phyloP scores from a whole-genome alignment of 2,888 invertebrate genomes.

The Zaprionus lineosus region DNA sequence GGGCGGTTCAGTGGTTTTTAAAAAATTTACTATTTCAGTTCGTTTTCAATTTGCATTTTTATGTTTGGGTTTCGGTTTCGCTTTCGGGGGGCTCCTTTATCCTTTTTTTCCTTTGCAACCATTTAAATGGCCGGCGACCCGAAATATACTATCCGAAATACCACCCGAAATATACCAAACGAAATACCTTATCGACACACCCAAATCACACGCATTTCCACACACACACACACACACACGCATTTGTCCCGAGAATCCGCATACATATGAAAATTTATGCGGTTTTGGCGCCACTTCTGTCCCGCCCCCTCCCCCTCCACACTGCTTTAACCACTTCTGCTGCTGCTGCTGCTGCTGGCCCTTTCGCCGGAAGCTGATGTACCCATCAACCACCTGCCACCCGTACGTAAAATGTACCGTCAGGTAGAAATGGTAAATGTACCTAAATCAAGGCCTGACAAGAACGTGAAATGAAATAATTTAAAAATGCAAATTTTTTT shows the following conservation, averaged over 20 bases:
- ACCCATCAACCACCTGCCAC: too few species aligned
- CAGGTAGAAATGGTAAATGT: conserved; percentile 51
- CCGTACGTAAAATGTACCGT: conserved; percentile 19
- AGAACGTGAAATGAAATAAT: conserved; percentile 77
- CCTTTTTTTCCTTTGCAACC: not conserved
- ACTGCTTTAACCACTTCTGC: too few species aligned
- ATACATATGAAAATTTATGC: conserved; percentile 66
- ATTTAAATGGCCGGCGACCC: conserved; percentile 17
- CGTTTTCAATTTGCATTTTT: conserved; percentile 74
- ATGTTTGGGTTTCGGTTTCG: conserved; percentile 40
- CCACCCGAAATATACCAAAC: too few species aligned
- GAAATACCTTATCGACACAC: conserved; percentile 63
- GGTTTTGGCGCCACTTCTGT: conserved; percentile 45
- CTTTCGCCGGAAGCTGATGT: conserved; percentile 16
- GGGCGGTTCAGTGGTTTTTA: conserved; percentile 15
- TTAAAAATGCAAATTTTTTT: conserved; percentile 71
- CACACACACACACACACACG: conserved; percentile 24
- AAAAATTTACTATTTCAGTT: conserved; percentile 64
- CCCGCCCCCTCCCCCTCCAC: too few species aligned
- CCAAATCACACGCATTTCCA: conserved; percentile 71
- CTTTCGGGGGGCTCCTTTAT: conserved; percentile 38
- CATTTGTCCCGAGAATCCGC: conserved; percentile 57
- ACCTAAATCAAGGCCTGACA: conserved; percentile 75
- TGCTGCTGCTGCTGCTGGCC: too few species aligned
- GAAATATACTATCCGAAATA: too few species aligned